phyloP scores from a whole-genome alignment of 1,140 invertebrate species.

The Diploscapter pachys region DNA sequence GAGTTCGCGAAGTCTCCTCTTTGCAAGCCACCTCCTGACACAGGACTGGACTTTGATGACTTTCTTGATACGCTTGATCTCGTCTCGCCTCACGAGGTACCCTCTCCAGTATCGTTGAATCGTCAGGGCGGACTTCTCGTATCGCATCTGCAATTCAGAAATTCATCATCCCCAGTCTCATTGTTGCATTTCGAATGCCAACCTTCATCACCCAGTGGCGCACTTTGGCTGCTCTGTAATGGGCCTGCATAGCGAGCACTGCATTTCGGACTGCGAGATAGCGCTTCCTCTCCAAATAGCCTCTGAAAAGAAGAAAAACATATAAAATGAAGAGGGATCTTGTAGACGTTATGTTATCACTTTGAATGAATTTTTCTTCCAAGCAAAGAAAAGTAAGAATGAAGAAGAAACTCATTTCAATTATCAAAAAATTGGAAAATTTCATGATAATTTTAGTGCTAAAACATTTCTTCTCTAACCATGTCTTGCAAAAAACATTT shows the following conservation, averaged over 20 bases:
- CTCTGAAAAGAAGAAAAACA: too few relatives aligned
- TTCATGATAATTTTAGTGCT: background rate
- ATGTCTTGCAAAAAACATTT: constrained; percentile 71
- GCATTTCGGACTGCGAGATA: constrained; percentile 70
- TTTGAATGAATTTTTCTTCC: too few relatives aligned
- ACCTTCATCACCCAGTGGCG: constrained; percentile 29
- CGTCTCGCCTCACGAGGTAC: constrained; percentile 73
- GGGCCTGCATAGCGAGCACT: constrained; percentile 68
- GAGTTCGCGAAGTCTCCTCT: constrained; percentile 75
- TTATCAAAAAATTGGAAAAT: too few relatives aligned
- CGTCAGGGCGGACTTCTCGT: constrained; percentile 68
- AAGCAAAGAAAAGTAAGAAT: constrained; percentile 37
- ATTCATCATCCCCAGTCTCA: too few relatives aligned
- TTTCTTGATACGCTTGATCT: constrained; percentile 67
- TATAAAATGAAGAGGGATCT: too few relatives aligned
- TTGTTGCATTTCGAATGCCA: background rate
- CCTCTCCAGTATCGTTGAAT: constrained; percentile 76
- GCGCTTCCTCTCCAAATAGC: too few relatives aligned
- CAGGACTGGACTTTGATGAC: constrained; percentile 79
- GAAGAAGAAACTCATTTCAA: background rate
- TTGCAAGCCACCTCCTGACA: constrained; percentile 73
- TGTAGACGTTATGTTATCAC: too few relatives aligned
- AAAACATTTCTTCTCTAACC: constrained; percentile 68
- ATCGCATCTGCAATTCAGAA: constrained; percentile 58
- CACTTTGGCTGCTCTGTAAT: constrained; percentile 38